Base-by-base conservation (phyloP, 1,140 invertebrate species). In the Ceratina australensis region DNA sequence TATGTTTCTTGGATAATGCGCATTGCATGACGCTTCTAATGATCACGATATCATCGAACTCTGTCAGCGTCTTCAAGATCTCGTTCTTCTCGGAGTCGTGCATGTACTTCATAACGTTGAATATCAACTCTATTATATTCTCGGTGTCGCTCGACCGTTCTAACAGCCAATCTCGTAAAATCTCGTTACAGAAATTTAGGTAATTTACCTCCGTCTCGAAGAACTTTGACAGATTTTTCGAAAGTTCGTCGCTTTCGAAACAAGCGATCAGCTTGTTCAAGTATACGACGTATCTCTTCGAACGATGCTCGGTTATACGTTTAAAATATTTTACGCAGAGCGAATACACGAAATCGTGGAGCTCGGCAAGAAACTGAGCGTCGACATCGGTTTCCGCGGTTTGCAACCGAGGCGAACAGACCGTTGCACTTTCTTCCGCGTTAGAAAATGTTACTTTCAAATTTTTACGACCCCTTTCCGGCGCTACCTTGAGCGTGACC, bases 71-170 rank as follows among this genome's bases (percentile, higher is more conserved):
- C 54, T 92, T 85, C 65, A 95, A 89, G 56, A 95, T 90, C 16
- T 84, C 83, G 64, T 92, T 84, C 78, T 94, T 93, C 49, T 94
- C 91, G 2, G 86, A 79, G 24, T 91, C 83, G 60, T 90, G 82
- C 65, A 94, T 85, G 80, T 93, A 92, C 52, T 90, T 92, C 18
- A 95, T 88, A 42, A 95, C 86, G 72, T 91, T 91, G 84, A 95
- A 95, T 73, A 94, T 92, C 20, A 96, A 91, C 83, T 94, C 92
- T 10, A 95, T 87, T 4, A 94, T 81, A 69, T 87, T 81, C 57
- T 93, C 92, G 10, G 87, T 90, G 59, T 91, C 85, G 18, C 93
- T 89, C 13, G 89, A 86, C 42, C 89, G 88, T 54, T 88, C 86
- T 4, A 85, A 84, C 33, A 95, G 86, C 89, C 94, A 93, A 0